phyloP scores from a whole-genome alignment of 2,113 vertebrate species.

The Mirza zaza region DNA sequence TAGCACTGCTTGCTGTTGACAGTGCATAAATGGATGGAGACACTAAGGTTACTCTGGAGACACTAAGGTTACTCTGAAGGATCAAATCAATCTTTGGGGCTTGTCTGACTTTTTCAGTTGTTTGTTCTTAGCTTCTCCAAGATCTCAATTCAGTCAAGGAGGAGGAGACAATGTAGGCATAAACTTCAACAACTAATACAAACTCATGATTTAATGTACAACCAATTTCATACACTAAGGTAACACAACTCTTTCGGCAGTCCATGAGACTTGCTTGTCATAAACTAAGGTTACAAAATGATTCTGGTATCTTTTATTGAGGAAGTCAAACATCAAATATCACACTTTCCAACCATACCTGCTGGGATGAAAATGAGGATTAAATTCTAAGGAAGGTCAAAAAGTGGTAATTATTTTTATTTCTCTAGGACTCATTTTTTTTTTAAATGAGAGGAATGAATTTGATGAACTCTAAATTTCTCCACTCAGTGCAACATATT shows the following conservation, averaged over 20 bases:
- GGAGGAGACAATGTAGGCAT: not conserved
- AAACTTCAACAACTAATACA: not conserved
- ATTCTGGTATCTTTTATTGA: conserved; percentile 1
- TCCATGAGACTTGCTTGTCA: not conserved
- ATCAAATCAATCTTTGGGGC: not conserved
- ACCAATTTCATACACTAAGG: not conserved
- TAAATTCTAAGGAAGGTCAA: conserved; percentile 5
- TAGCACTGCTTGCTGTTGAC: not conserved
- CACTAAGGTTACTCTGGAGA: not conserved
- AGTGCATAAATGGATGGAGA: not conserved
- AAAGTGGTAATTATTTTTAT: not conserved
- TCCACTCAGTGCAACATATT: not conserved
- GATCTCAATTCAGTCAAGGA: not conserved
- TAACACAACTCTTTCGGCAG: not conserved
- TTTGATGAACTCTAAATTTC: not conserved
- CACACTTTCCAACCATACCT: not conserved
- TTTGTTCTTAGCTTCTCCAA: not conserved
- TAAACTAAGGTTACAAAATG: not conserved
- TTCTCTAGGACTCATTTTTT: not conserved
- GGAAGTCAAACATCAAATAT: not conserved
- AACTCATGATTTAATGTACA: not conserved
- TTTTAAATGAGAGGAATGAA: not conserved
- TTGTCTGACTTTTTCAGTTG: not conserved
- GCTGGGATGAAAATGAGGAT: not conserved
- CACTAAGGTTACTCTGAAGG: not conserved